phyloP scores from a whole-genome alignment of 35 echinoderm and acorn worm species.

The Ophioderma brevispina region DNA sequence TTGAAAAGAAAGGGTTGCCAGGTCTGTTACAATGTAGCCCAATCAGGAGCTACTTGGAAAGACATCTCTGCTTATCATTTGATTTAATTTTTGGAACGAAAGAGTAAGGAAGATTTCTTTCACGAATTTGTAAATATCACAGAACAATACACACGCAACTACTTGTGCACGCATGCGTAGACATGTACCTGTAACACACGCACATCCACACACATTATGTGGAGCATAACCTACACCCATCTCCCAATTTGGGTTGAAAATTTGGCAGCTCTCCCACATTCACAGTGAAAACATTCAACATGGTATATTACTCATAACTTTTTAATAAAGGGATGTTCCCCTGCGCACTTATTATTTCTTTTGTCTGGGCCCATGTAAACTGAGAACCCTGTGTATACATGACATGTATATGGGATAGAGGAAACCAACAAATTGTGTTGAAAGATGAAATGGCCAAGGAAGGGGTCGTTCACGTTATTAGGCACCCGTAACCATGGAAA shows the following conservation, averaged over 20 bases:
- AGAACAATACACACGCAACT: too few species aligned
- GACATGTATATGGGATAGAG: neutral
- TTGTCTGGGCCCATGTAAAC: neutral
- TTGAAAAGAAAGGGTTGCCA: too few species aligned
- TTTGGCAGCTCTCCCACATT: neutral
- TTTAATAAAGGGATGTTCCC: conserved; percentile 6
- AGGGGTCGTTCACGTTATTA: neutral
- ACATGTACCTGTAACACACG: too few species aligned
- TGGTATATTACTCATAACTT: conserved; percentile 2
- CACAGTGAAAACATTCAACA: neutral
- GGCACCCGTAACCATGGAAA: neutral
- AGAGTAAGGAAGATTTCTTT: too few species aligned
- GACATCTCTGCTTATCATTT: too few species aligned
- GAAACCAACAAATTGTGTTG: neutral
- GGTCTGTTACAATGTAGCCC: too few species aligned
- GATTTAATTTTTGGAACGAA: too few species aligned
- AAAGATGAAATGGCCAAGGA: neutral
- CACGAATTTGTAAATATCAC: too few species aligned
- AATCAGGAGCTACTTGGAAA: neutral
- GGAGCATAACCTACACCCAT: too few species aligned
- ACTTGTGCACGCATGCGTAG: too few species aligned
- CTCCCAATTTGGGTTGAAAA: neutral
- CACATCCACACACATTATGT: too few species aligned
- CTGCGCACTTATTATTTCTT: neutral
- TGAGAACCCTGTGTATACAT: neutral